These are phyloP conservation scores for Paradisaea rubra DNA, from an alignment of 2,113 vertebrate species.

Conservation along the genomic window DNA sequence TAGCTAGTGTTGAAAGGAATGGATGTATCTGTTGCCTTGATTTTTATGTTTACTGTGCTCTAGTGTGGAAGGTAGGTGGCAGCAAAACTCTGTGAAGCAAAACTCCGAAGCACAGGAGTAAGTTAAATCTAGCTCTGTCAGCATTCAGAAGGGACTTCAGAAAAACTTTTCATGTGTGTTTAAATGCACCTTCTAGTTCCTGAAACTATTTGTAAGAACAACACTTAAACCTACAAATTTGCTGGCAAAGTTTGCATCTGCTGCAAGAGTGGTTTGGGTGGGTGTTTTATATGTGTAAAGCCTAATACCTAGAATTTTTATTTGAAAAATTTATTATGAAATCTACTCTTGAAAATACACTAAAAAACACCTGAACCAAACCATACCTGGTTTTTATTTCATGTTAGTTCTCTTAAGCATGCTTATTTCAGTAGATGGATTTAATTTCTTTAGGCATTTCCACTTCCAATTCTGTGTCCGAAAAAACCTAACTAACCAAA, in stretches of 20 bases:
- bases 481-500: neutral
- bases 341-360: neutral
- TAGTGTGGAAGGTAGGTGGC: neutral
- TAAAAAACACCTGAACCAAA: neutral
- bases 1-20: neutral
- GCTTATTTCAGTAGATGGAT: neutral
- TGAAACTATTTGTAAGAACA: neutral
- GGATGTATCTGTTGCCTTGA: neutral
- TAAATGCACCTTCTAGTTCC: neutral
- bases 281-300: neutral
- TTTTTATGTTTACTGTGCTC: neutral
- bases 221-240: neutral
- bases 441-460: neutral
- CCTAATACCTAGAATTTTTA: neutral
- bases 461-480: neutral
- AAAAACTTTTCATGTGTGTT: accelerated
- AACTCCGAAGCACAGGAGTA: neutral
- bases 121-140: neutral
- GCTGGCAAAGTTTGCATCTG: neutral
- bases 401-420: neutral
- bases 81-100: neutral
- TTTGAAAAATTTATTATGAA: neutral
- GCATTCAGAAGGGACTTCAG: neutral
- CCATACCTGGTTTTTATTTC: neutral
- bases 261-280: neutral